Base-by-base conservation (phyloP, 2,888 invertebrate genomes). In the Agriopis aurantiaria region DNA sequence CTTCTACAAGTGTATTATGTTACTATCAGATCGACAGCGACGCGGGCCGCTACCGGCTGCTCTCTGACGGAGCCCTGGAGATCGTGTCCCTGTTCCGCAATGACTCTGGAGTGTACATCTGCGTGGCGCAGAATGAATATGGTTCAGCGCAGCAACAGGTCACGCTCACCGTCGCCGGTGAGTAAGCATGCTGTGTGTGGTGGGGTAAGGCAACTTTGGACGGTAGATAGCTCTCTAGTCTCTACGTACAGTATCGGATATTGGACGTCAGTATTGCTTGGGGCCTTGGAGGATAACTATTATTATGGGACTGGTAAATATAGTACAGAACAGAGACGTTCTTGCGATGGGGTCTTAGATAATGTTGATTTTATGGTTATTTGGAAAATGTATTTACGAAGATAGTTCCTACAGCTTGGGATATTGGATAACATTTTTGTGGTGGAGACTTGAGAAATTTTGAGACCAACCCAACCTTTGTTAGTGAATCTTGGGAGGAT, bases 61-160 rank as follows among this genome's bases (percentile, higher is more conserved):
- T 96, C 52, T 92, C 96, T 0, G 97, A 97, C 81, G 97, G 97
- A 14, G 96, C 97, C 3, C 93, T 98, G 64, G 97, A 98, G 88
- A 98, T 99, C 73, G 96, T 97, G 14, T 97, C 97, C 52, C 94
- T 98, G 43, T 96, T 96, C 83, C 96, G 96, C 76, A 96, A 96
- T 65, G 99, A 99, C 88, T 96, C 96, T 40, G 99, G 98, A 49
- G 96, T 96, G 11, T 99, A 99, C 88, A 95, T 97, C 66, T 99
- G 99, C 84, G 95, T 96, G 9, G 99, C 98, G 0, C 96, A 97
- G 84, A 99, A 99, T 88, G 96, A 96, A 3, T 90, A 97, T 41
- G 97, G 97, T 17, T 89, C 95, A 60, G 96, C 97, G 12, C 95
- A 96, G 46, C 95, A 96, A 80, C 96, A 97, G 88, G 95, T 97